Base-by-base conservation (phyloP, 1,140 invertebrate species). In the Panulirus ornatus region DNA sequence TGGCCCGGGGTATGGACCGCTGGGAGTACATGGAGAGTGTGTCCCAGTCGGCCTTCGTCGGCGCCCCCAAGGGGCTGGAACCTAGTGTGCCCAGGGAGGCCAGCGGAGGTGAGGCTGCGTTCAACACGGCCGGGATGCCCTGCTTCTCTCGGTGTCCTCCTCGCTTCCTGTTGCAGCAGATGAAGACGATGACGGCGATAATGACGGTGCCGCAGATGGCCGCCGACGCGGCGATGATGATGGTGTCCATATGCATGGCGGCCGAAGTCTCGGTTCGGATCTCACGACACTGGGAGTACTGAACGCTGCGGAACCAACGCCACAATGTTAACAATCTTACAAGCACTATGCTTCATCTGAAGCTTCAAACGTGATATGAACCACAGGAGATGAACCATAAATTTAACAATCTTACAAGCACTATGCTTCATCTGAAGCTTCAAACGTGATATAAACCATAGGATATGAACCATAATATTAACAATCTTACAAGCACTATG, bases 141-240 rank as follows among this genome's bases (percentile, higher is more conserved):
- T 91, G 58, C 42, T 87, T 87, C 79, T 91, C 85, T 36, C 71
- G 36, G 79, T 73, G 58, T 34, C 82, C 86, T 30, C 76, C 70
- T 1, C 81, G 75, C 42, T 88, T 91, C 44, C 90, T 96, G 95
- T 90, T 96, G 22, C 97, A 97, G 47, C 97, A 97, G 44, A 98
- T 96, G 93, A 98, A 98, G 82, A 98, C 96, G 82, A 98, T 96
- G 30, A 94, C 94, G 0, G 97, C 97, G 42, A 98, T 96, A 58
- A 98, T 96, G 90, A 98, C 97, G 36, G 97, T 97, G n/a, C 96
- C 97, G 90, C 94, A 98, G 92, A 98, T 98, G n/a, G 97, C 97
- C 11, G 97, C 97, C 92, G 97, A 97, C 1, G 97, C 97, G 16
- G 96, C 97, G 92, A 98, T 98, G 36, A 98, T 98, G 93, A 98